Evolutionary conservation across 2,113 vertebrate species (phyloP).

Genomic region (Ptilonorhynchus violaceus): DNA sequence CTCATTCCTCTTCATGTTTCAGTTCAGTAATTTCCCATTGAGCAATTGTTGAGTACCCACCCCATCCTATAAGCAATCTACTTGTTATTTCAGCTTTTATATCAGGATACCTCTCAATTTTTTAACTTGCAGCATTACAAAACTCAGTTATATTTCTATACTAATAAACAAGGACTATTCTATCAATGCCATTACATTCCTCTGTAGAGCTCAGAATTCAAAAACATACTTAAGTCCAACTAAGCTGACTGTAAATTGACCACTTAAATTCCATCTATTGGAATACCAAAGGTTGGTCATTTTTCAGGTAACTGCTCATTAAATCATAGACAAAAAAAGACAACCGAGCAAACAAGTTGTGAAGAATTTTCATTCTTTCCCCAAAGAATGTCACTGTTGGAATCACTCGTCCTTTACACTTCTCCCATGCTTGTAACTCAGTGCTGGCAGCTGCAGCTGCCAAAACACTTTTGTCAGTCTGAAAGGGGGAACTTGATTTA

Average conservation of each 20-base stretch:
- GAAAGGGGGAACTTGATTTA: not conserved
- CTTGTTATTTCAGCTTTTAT: not conserved
- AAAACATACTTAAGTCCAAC: not conserved
- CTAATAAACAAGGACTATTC: not conserved
- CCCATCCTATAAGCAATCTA: not conserved
- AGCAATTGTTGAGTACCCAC: not conserved
- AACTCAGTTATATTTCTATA: not conserved
- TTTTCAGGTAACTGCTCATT: not conserved
- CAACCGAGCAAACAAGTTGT: not conserved
- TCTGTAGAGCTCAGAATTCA: not conserved
- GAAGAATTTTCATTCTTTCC: not conserved
- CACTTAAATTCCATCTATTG: not conserved
- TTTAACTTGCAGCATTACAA: not conserved
- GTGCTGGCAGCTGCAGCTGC: not conserved
- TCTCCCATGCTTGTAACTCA: not conserved
- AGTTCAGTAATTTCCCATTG: not conserved
- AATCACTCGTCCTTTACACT: not conserved
- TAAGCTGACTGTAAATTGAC: not conserved
- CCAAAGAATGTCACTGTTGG: not conserved
- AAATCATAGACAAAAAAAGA: not conserved
- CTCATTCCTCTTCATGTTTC: not conserved
- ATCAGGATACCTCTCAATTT: not conserved
- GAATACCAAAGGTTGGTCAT: not conserved
- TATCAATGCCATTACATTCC: not conserved
- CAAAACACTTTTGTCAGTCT: not conserved